These are phyloP conservation scores for Ylistrum balloti DNA, from an alignment of 1,140 invertebrate species.

Conservation along the genomic window DNA sequence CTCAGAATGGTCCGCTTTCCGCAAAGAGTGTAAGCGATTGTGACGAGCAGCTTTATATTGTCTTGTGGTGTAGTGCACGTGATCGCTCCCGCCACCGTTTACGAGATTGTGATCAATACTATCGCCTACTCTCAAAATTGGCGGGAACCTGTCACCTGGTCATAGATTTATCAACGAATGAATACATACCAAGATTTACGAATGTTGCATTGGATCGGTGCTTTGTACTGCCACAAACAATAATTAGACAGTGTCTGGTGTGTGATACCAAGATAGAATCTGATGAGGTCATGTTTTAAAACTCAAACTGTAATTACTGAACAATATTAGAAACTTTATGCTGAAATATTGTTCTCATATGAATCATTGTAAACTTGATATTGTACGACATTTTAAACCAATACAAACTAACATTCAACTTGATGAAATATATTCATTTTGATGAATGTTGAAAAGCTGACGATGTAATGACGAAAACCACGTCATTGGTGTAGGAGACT, in stretches of 20 bases:
- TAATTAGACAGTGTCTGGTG: neutral
- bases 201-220: neutral
- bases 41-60: constrained; percentile 7
- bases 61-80: constrained; percentile 25
- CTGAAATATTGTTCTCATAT: too few relatives aligned
- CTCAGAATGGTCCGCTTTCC: constrained; percentile 14
- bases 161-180: constrained; percentile 1
- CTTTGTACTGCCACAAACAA: neutral
- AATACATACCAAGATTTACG: neutral
- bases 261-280: too few relatives aligned
- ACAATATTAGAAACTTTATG: too few relatives aligned
- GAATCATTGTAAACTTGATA: too few relatives aligned
- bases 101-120: constrained; percentile 14
- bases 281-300: too few relatives aligned
- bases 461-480: too few relatives aligned
- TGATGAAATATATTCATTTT: too few relatives aligned
- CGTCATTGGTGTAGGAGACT: too few relatives aligned
- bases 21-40: constrained; percentile 1
- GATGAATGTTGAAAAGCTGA: too few relatives aligned
- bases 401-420: too few relatives aligned
- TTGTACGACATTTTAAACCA: too few relatives aligned
- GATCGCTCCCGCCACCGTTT: constrained; percentile 30
- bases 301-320: too few relatives aligned
- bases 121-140: constrained; percentile 12
- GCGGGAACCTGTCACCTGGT: constrained; percentile 7